These are phyloP conservation scores for Porites lobata DNA, from an alignment of 92 coral and sea anemone genomes.

Conservation along the genomic window DNA sequence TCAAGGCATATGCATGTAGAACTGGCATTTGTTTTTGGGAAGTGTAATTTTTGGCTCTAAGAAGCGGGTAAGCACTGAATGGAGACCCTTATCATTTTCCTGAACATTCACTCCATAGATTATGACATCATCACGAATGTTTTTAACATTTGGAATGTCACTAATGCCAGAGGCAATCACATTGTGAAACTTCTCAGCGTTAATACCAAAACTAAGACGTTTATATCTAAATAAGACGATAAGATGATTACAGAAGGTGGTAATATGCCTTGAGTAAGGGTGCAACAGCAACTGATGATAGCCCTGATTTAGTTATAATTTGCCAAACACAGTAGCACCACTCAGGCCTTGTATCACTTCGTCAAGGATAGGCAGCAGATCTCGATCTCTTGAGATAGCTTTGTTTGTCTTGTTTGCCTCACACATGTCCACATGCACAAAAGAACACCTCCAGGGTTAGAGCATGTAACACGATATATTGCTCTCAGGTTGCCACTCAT, in stretches of 20 bases:
- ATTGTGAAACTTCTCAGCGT: slow-evolving; percentile 35
- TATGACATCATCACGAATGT: slow-evolving; percentile 46
- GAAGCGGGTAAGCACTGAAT: slow-evolving; percentile 33
- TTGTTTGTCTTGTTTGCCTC: slow-evolving; percentile 42
- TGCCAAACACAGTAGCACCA: slow-evolving; percentile 65
- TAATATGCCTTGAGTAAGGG: background rate
- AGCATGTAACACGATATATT: too few relatives aligned
- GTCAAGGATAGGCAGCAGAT: slow-evolving; percentile 66
- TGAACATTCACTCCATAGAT: slow-evolving; percentile 46
- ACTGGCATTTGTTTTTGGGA: slow-evolving; percentile 41
- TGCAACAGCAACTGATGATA: slow-evolving; percentile 6
- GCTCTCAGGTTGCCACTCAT: too few relatives aligned
- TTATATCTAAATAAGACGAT: slow-evolving; percentile 33
- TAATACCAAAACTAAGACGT: slow-evolving; percentile 54
- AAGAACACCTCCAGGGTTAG: slow-evolving; percentile 57
- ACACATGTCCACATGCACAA: slow-evolving; percentile 37
- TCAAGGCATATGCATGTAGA: slow-evolving; percentile 50
- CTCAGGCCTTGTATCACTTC: background rate
- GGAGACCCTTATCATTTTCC: slow-evolving; percentile 61
- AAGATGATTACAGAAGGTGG: slow-evolving; percentile 39
- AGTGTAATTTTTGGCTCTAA: slow-evolving; percentile 35
- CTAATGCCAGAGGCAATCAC: slow-evolving; percentile 32
- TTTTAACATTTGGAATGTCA: slow-evolving; percentile 40
- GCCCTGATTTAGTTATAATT: slow-evolving; percentile 15
- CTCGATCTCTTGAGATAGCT: slow-evolving; percentile 66